Evolutionary conservation across 2,888 invertebrate genomes (phyloP).

Genomic region (Phrixothrix hirtus): DNA sequence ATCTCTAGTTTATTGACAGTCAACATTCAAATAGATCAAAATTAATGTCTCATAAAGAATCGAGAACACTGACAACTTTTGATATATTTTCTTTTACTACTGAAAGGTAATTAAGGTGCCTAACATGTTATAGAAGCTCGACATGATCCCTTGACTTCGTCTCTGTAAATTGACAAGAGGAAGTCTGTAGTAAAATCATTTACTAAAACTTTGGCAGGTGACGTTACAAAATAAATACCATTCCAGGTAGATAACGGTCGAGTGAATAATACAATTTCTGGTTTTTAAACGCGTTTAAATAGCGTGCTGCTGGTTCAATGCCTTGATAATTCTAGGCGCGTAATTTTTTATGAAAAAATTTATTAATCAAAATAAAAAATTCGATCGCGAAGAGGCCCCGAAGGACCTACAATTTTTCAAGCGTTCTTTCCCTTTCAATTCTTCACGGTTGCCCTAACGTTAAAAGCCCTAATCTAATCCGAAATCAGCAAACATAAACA

Average conservation of each 20-base stretch:
- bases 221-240: slow-evolving; percentile 5
- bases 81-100: background rate
- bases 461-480: slow-evolving; percentile 16
- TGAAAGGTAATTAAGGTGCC: background rate
- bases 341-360: too few relatives aligned
- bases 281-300: too few relatives aligned
- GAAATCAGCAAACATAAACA: slow-evolving; percentile 22
- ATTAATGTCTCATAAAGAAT: slow-evolving; percentile 9
- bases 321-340: too few relatives aligned
- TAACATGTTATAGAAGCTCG: background rate
- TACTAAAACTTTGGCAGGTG: slow-evolving; percentile 7
- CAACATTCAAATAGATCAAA: slow-evolving; percentile 4
- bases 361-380: too few relatives aligned
- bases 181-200: slow-evolving; percentile 4
- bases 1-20: background rate
- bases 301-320: too few relatives aligned
- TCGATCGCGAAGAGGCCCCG: too few relatives aligned
- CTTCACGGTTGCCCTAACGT: slow-evolving; percentile 3
- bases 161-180: background rate
- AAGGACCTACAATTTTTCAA: too few relatives aligned
- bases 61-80: slow-evolving; percentile 2
- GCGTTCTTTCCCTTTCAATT: too few relatives aligned
- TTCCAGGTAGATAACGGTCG: background rate
- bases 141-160: background rate
- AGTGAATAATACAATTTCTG: too few relatives aligned